These are phyloP conservation scores for Lasioglossum zephyrum DNA, from an alignment of 2,888 invertebrate species.

Conservation along the genomic window DNA sequence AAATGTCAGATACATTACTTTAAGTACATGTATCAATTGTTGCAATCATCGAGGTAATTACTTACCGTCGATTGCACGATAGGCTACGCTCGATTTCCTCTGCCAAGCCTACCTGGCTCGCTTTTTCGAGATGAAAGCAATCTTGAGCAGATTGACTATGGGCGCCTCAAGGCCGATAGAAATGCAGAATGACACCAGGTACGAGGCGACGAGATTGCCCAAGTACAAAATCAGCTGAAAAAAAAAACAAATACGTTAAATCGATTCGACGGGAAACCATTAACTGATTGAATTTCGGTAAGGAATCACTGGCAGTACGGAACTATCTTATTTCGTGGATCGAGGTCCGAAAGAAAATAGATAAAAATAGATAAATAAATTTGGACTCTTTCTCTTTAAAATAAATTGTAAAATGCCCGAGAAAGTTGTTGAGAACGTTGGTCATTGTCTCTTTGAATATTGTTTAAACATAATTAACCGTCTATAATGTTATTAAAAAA, in stretches of 20 bases:
- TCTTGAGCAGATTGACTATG: slow-evolving; percentile 90
- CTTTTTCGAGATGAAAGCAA: slow-evolving; percentile 85
- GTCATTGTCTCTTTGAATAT: too few relatives aligned
- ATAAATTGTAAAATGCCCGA: background rate
- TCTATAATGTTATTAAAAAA: background rate
- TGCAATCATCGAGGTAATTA: slow-evolving; percentile 7
- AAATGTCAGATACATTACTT: background rate
- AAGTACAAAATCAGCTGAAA: slow-evolving; percentile 87
- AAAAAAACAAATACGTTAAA: slow-evolving; percentile 5
- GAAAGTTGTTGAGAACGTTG: too few relatives aligned
- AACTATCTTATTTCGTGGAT: background rate
- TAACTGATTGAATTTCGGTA: background rate
- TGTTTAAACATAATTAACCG: too few relatives aligned
- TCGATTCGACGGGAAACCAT: background rate
- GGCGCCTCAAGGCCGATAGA: slow-evolving; percentile 94
- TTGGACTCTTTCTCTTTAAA: background rate
- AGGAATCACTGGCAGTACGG: background rate
- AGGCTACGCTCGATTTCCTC: slow-evolving; percentile 1
- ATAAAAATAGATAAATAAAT: too few relatives aligned
- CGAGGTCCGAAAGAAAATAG: too few relatives aligned
- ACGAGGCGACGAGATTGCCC: slow-evolving; percentile 92
- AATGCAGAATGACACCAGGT: slow-evolving; percentile 90
- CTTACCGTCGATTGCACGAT: slow-evolving; percentile 37
- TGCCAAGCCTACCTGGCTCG: slow-evolving; percentile 80
- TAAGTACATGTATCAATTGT: background rate